phyloP scores from a whole-genome alignment of 2,113 vertebrate species.

The Mellivora capensis region DNA sequence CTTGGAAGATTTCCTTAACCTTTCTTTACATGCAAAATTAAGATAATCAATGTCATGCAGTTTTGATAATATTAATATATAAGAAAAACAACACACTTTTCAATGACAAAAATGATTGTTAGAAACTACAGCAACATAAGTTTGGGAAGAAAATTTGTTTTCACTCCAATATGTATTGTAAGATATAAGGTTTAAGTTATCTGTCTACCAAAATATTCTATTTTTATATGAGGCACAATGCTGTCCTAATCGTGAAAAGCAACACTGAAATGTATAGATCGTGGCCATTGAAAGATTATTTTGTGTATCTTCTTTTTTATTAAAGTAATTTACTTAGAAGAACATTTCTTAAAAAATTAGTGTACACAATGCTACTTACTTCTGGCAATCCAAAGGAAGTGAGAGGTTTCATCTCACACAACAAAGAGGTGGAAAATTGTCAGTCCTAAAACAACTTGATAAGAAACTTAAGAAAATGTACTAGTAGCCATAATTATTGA shows the following conservation, averaged over 20 bases:
- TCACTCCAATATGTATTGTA: background rate
- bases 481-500: background rate
- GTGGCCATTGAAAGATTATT: background rate
- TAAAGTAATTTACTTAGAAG: background rate
- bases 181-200: background rate
- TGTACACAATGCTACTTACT: background rate
- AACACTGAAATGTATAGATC: background rate
- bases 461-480: background rate
- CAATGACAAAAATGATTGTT: background rate
- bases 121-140: background rate
- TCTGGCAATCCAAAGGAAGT: background rate
- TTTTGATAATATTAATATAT: background rate
- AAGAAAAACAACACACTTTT: background rate
- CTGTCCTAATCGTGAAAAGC: background rate
- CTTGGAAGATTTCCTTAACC: background rate
- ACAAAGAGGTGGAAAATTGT: background rate
- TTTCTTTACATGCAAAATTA: background rate
- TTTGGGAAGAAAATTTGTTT: constrained; percentile 20
- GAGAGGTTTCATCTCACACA: background rate
- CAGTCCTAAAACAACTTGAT: background rate
- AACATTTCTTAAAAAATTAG: background rate
- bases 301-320: background rate
- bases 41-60: background rate
- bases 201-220: background rate
- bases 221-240: background rate